phyloP scores from a whole-genome alignment of 2,113 vertebrate genomes.

The Todiramphus chloris region DNA sequence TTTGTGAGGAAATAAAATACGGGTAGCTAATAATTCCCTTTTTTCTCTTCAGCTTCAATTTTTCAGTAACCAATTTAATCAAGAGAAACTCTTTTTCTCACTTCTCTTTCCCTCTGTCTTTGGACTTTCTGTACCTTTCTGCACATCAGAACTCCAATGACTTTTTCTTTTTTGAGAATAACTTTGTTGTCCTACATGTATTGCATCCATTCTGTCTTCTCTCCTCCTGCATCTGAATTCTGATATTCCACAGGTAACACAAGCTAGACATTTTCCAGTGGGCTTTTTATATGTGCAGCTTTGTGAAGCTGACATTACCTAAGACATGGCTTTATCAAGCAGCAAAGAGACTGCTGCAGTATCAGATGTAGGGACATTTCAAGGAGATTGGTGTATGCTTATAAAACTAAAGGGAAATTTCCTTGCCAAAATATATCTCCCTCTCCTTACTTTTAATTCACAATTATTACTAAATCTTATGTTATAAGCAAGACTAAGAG shows the following conservation, averaged over 20 bases:
- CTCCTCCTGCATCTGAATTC: not conserved
- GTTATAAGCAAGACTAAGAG: not conserved
- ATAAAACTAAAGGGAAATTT: not conserved
- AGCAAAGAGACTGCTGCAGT: not conserved
- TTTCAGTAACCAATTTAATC: not conserved
- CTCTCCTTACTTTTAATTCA: not conserved
- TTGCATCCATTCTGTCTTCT: not conserved
- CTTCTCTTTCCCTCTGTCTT: not conserved
- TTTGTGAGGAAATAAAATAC: not conserved
- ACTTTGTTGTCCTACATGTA: not conserved
- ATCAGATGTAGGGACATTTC: not conserved
- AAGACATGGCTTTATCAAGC: not conserved
- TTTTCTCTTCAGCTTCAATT: not conserved
- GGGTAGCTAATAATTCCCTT: not conserved
- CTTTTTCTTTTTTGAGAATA: not conserved
- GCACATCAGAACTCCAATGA: not conserved
- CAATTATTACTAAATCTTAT: not conserved
- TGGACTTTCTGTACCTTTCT: not conserved
- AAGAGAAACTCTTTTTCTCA: not conserved
- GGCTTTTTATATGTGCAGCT: not conserved
- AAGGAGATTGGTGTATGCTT: not conserved
- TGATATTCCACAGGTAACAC: not conserved
- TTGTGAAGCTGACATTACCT: not conserved
- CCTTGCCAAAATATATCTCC: not conserved
- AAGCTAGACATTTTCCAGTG: slow-evolving; percentile 14